A percentile compares a stretch with the other conserved stretches of the same genome.
Evolutionary conservation across 1,140 invertebrate species (phyloP).

Genomic region (Polyergus mexicanus): DNA sequence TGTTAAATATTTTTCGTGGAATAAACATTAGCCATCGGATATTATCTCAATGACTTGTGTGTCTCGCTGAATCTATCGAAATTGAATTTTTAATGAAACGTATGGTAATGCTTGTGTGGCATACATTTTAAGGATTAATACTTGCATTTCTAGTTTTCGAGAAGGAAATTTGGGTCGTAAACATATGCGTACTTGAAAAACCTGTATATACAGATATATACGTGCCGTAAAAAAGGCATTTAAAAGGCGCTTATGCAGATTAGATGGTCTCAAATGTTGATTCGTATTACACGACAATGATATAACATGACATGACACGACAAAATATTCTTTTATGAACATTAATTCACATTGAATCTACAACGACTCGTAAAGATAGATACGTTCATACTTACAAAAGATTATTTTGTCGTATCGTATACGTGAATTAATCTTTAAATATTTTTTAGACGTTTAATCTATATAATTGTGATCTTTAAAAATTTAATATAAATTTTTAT

Average conservation of each 20-base stretch:
- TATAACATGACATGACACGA: too few relatives aligned
- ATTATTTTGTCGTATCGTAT: too few relatives aligned
- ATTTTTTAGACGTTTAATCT: background rate
- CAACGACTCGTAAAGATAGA: too few relatives aligned
- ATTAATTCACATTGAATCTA: too few relatives aligned
- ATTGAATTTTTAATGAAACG: slow-evolving; percentile 11
- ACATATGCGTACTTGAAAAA: background rate
- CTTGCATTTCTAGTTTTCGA: slow-evolving; percentile 25
- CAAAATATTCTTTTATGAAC: too few relatives aligned
- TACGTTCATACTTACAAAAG: too few relatives aligned
- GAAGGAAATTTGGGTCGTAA: slow-evolving; percentile 35
- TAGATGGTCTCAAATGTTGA: too few relatives aligned
- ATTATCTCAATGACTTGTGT: background rate
- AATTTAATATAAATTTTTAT: too few relatives aligned
- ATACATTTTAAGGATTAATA: slow-evolving; percentile 8
- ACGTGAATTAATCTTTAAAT: too few relatives aligned
- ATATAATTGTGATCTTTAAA: background rate
- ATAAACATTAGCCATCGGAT: background rate
- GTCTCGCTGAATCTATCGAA: background rate
- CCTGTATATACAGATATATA: background rate
- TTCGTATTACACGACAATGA: too few relatives aligned
- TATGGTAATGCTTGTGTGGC: background rate
- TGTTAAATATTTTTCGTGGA: too few relatives aligned
- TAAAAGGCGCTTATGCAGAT: slow-evolving; percentile 1
- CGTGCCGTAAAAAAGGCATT: background rate